Conservation (phyloP, 2,888 invertebrate genomes). For the Automeris io region DNA sequence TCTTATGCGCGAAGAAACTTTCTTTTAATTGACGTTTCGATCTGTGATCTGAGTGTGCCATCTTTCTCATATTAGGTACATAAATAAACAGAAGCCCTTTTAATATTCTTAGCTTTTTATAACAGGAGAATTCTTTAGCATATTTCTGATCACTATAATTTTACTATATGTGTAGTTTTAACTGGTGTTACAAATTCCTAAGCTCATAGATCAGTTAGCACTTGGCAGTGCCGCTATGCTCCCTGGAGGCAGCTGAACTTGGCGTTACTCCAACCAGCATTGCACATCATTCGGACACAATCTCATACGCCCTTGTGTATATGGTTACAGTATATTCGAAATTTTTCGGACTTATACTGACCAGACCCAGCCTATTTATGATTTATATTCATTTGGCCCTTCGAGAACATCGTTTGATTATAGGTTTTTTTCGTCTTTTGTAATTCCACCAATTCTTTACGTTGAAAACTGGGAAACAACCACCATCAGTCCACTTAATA, state of each 20-base stretch:
- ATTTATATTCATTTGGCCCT: not conserved
- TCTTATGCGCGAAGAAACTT: no score
- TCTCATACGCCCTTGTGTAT: conserved; percentile 34
- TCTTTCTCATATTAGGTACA: no score
- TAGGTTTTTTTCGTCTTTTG: no score
- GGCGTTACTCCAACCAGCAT: conserved; percentile 33
- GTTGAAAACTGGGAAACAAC: no score
- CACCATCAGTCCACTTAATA: no score
- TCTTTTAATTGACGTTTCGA: no score
- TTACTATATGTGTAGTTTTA: conserved; percentile 3
- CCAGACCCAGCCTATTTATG: conserved; percentile 15
- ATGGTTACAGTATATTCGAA: conserved; percentile 33
- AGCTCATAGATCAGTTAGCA: conserved; percentile 45
- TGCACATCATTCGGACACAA: conserved; percentile 40
- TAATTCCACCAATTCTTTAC: no score
- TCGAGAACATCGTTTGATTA: no score
- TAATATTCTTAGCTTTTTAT: not conserved
- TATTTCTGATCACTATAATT: not conserved
- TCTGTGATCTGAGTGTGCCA: no score
- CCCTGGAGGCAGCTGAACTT: conserved; percentile 37
- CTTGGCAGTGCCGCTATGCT: conserved; percentile 36
- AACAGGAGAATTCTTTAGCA: not conserved
- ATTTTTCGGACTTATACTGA: conserved; percentile 25
- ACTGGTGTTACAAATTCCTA: conserved; percentile 27
- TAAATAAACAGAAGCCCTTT: no score